phyloP scores from a whole-genome alignment of 2,888 invertebrate genomes.

The Eupithecia pulchellata region DNA sequence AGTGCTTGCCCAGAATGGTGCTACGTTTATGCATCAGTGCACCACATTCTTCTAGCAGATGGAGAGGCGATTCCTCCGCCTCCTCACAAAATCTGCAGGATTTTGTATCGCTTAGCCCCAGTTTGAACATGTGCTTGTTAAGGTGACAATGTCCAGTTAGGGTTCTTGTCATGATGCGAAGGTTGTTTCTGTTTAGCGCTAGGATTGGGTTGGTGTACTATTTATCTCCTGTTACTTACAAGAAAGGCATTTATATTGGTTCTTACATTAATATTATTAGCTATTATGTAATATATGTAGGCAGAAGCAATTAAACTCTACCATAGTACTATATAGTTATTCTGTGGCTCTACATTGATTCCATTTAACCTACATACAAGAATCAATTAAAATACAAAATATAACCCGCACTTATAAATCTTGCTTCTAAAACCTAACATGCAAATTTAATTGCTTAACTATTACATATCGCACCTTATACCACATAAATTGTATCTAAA shows the following conservation, averaged over 20 bases:
- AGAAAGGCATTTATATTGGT: not conserved
- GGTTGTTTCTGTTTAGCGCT: too few relatives aligned
- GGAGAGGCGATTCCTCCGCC: too few relatives aligned
- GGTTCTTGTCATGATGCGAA: too few relatives aligned
- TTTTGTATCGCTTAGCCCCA: too few relatives aligned
- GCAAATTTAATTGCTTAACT: slow-evolving; percentile 48
- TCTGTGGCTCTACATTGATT: slow-evolving; percentile 27
- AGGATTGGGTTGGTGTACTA: not conserved
- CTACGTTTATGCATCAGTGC: too few relatives aligned
- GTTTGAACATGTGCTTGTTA: too few relatives aligned
- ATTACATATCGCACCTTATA: slow-evolving; percentile 49
- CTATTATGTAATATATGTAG: not conserved
- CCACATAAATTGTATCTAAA: slow-evolving; percentile 54
- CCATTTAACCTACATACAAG: slow-evolving; percentile 31
- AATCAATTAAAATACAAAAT: slow-evolving; percentile 32
- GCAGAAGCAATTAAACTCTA: slow-evolving; percentile 21
- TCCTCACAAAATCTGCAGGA: too few relatives aligned
- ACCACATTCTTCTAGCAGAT: too few relatives aligned
- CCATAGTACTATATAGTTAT: too few relatives aligned
- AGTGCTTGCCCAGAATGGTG: too few relatives aligned
- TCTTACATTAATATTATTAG: not conserved
- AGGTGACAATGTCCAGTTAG: too few relatives aligned
- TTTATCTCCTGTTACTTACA: not conserved
- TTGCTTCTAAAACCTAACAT: slow-evolving; percentile 49
- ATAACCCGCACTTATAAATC: slow-evolving; percentile 36